Base-by-base conservation (phyloP, 2,888 invertebrate species). In the Dinocampus coccinellae region DNA sequence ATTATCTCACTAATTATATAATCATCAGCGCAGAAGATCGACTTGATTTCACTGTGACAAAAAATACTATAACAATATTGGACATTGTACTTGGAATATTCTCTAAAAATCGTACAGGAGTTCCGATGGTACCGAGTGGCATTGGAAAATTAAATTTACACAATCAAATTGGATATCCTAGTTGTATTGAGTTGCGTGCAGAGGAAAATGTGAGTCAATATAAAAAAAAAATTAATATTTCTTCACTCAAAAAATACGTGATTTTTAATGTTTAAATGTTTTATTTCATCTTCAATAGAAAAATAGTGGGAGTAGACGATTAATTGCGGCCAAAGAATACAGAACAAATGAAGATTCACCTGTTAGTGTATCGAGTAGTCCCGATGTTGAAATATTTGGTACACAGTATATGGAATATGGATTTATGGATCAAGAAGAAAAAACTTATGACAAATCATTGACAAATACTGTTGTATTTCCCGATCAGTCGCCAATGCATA, bases 1-100 rank as follows among this genome's bases (percentile, higher is more conserved):
- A 77, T 64, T 73, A 76, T 11, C 57, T 76, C 58, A 92, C 94
- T 60, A 91, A 92, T 0, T 94, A 94, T 84, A 81, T 95, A 7
- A 88, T 93, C 64, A 81, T 95, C 3, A 92, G 93, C 75, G 91
- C 93, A 0, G 90, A 91, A 63, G 92, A 93, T 74, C 88, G 89
- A 57, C 88, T 95, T 3, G 91, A 93, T 78, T 79, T 94, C 1
- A 93, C 93, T 0, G 81, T 95, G 33, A 93, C 94, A 0, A 92
- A 93, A 2, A 90, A 88, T 81, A 91, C 88, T 34, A 90, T 94
- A 4, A 89, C 91, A 67, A 90, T 91, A 3, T 80, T 93, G 55
- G 88, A 89, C 39, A 89, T 89, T 57, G 80, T 90, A 7, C 73
- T 86, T 11, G 82, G 83, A 20, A 85, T 88, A 7, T 89, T 89